Conservation (phyloP, 2,888 invertebrate species). For the Monoplex corrugatus region DNA sequence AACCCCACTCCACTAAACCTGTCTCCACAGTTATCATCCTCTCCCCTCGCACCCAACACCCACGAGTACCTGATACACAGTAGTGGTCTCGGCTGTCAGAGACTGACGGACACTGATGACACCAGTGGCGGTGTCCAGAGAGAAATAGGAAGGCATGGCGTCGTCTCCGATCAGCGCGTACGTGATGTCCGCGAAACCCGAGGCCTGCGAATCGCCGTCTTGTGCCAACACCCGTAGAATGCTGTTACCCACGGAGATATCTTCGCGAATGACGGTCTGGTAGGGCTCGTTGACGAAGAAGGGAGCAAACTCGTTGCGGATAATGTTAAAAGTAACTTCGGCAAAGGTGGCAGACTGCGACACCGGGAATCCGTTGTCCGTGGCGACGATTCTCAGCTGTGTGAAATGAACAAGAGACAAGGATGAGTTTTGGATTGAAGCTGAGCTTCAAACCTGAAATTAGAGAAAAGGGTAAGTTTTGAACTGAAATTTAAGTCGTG, state of each 20-base stretch:
- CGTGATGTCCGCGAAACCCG: constrained; percentile 61
- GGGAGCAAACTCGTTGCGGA: constrained; percentile 69
- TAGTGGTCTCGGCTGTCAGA: constrained; percentile 60
- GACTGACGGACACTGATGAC: constrained; percentile 62
- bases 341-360: constrained; percentile 55
- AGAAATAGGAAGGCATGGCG: constrained; percentile 69
- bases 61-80: constrained; percentile 56
- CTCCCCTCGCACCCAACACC: not conserved
- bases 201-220: constrained; percentile 62
- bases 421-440: no score
- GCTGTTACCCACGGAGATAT: constrained; percentile 55
- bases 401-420: no score
- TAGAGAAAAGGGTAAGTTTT: no score
- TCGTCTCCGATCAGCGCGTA: constrained; percentile 74
- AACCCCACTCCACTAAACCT: not conserved
- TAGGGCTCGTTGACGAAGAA: constrained; percentile 67
- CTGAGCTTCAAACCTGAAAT: no score
- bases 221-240: constrained; percentile 61
- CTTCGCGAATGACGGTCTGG: constrained; percentile 62
- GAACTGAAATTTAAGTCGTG: no score
- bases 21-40: not conserved
- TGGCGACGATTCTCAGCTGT: constrained; percentile 63
- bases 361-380: constrained; percentile 70
- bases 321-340: constrained; percentile 65
- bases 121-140: constrained; percentile 65